Percentiles rank a stretch among this genome's conserved stretches.
Conservation (phyloP, 2,113 vertebrate genomes). For the Eudorcas thomsonii region DNA sequence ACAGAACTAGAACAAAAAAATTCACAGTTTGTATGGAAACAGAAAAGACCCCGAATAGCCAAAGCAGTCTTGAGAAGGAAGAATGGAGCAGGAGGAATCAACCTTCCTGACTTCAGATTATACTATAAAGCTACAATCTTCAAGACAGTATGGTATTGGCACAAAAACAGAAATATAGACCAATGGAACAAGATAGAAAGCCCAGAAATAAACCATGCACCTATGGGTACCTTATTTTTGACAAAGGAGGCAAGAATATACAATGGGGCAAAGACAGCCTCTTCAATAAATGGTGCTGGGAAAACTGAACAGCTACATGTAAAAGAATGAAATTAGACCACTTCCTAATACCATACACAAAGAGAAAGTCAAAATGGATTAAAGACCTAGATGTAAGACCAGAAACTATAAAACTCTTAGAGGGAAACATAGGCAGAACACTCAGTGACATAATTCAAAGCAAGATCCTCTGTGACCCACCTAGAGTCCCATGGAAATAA, state of each 20-base stretch:
- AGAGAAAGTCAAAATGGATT: not conserved
- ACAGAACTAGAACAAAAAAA: not conserved
- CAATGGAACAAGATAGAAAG: not conserved
- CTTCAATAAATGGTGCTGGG: not conserved
- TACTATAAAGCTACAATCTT: not conserved
- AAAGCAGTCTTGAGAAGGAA: not conserved
- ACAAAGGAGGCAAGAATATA: not conserved
- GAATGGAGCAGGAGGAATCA: not conserved
- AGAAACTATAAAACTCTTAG: not conserved
- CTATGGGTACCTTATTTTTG: not conserved
- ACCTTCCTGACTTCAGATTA: not conserved
- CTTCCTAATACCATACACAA: not conserved
- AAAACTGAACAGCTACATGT: not conserved
- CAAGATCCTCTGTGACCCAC: not conserved
- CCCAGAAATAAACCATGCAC: not conserved
- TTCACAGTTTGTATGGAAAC: not conserved
- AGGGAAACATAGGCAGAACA: not conserved
- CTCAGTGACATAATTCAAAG: not conserved
- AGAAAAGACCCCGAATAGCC: not conserved
- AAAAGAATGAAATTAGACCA: not conserved
- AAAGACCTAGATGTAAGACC: not conserved
- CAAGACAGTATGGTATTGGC: not conserved
- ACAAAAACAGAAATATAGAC: not conserved
- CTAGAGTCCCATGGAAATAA: not conserved
- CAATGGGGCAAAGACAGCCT: not conserved